phyloP scores from a whole-genome alignment of 92 coral and sea anemone genomes.

The Anthopleura xanthogrammica region DNA sequence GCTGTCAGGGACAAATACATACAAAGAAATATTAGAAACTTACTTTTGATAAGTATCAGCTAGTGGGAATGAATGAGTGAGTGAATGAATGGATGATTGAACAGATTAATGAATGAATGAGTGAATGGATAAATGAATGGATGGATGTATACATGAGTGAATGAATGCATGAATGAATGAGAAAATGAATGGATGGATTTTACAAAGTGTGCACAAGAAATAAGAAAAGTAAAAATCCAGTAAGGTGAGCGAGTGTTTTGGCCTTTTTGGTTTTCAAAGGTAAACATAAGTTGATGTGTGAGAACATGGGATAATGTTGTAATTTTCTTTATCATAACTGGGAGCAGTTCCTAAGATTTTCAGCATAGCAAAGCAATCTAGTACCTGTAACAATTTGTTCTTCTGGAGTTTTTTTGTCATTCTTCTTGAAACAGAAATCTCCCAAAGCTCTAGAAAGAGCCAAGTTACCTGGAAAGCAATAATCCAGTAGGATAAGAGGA shows the following conservation, averaged over 20 bases:
- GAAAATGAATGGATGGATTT: not conserved
- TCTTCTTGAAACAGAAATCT: constrained; percentile 98
- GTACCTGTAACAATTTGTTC: constrained; percentile 99
- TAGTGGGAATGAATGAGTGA: not conserved
- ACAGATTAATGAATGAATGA: not conserved
- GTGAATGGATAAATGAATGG: not conserved
- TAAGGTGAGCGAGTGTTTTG: too few species aligned
- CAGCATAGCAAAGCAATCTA: not conserved
- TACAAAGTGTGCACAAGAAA: not conserved
- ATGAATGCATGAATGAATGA: not conserved
- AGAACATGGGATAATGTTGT: too few species aligned
- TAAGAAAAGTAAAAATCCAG: not conserved
- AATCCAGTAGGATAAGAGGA: not conserved
- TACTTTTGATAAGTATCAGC: too few species aligned
- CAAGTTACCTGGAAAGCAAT: constrained; percentile 64
- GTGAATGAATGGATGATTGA: not conserved
- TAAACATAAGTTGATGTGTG: too few species aligned
- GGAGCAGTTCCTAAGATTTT: too few species aligned
- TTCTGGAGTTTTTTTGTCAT: constrained; percentile 88
- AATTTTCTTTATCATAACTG: too few species aligned
- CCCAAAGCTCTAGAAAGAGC: constrained; percentile 98
- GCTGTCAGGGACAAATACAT: constrained; percentile 41
- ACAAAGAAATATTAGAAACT: too few species aligned
- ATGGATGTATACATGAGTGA: not conserved
- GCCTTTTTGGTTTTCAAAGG: too few species aligned